Evolutionary conservation across 2,113 vertebrate genomes (phyloP), one percentile per base, ranked within the genome.

Genomic region (Himantopus leucocephalus): DNA sequence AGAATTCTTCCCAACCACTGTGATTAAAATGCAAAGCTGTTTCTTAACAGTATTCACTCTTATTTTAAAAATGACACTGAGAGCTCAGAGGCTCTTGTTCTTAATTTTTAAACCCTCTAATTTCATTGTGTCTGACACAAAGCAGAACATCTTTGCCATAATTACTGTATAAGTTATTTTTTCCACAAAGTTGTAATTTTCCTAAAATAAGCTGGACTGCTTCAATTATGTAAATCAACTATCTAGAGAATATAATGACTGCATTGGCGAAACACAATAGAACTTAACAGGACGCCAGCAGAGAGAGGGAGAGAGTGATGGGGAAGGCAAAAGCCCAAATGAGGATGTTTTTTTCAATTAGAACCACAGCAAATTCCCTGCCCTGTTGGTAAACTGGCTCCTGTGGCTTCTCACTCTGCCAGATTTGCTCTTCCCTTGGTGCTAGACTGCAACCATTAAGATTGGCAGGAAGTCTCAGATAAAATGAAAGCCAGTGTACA

Each of bases 181-280:
- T 48, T 8, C 50, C 45, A 41, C 94, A 85, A 98, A 98, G 93
- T 98, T 97, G 95, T 97, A 98, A 98, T 98, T 98, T 98, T 97
- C 97, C 91, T 97, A 97, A 98, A 98, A 98, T 98, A 98, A 98
- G 90, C 96, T 89, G 97, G 96, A 97, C 96, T 94, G 93, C 90
- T 92, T 98, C 97, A 98, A 98, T 98, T 98, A 98, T 97, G 96
- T 85, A 98, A 98, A 98, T 96, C 92, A 94, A 97, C 97, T 96
- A 91, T 97, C 92, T 94, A 84, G 95, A 97, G 96, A 97, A 96
- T 97, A 94, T 95, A 97, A 97, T 97, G 93, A 96, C 63, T 93
- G 67, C 96, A 88, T 85, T 94, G 96, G 87, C 23, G 50, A 80
- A 96, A 82, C 83, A 98, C 88, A 95, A 93, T 96, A 92, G 95